phyloP scores from a whole-genome alignment of 2,113 vertebrate genomes.

The Rhinogobius similis region DNA sequence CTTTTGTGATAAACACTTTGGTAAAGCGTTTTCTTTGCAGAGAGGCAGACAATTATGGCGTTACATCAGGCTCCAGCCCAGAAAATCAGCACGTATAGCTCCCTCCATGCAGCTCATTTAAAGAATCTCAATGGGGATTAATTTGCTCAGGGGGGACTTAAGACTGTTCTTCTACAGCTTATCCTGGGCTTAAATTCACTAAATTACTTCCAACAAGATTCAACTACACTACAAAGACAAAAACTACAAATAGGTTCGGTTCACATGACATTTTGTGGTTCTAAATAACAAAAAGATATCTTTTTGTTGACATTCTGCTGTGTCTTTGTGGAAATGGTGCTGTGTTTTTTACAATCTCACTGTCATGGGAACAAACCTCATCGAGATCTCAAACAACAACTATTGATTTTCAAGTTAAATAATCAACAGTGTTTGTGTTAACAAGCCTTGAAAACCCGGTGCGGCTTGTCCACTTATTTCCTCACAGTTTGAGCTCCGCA shows the following conservation, averaged over 20 bases:
- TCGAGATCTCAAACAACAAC: not conserved
- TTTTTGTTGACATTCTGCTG: too few species aligned
- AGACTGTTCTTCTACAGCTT: not conserved
- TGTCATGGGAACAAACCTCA: not conserved
- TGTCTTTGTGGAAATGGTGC: too few species aligned
- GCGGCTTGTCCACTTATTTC: not conserved
- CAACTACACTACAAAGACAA: too few species aligned
- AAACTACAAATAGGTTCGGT: too few species aligned
- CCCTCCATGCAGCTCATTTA: not conserved
- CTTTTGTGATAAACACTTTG: not conserved
- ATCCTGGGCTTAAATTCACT: not conserved
- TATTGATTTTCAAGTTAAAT: not conserved
- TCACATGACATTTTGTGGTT: too few species aligned
- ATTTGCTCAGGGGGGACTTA: not conserved
- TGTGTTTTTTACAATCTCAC: not conserved
- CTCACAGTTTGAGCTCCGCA: not conserved
- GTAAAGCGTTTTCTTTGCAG: not conserved
- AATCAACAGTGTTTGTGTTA: not conserved
- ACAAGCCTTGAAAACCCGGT: not conserved
- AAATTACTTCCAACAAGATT: too few species aligned
- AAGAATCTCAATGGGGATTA: not conserved
- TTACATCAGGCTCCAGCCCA: not conserved
- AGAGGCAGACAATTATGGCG: not conserved
- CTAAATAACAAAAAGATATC: too few species aligned
- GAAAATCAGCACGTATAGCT: not conserved